Evolutionary conservation across 2,888 invertebrate species (phyloP).

Genomic region (Stramonita haemastoma): DNA sequence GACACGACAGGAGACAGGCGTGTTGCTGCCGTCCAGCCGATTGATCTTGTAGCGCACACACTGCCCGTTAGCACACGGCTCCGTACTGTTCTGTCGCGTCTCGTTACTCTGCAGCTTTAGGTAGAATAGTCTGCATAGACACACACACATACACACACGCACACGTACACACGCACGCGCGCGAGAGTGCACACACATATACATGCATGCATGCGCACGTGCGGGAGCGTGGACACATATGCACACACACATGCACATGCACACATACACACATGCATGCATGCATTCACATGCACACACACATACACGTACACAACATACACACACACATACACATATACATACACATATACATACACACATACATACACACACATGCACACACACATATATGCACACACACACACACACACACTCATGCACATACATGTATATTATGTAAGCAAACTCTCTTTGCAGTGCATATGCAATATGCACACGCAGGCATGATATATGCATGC

Average conservation of each 20-base stretch:
- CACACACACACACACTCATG: slow-evolving; percentile 10
- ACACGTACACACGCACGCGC: neutral
- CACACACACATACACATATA: neutral
- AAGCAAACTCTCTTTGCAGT: too few relatives aligned
- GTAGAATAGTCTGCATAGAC: slow-evolving; percentile 28
- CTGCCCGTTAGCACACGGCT: slow-evolving; percentile 16
- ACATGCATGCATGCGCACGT: too few relatives aligned
- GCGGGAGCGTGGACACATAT: too few relatives aligned
- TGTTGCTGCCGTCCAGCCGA: slow-evolving; percentile 18
- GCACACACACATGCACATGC: slow-evolving; percentile 17
- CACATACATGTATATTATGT: too few relatives aligned
- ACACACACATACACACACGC: neutral
- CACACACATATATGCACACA: slow-evolving; percentile 1
- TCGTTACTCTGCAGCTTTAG: slow-evolving; percentile 21
- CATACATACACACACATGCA: neutral
- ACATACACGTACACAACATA: slow-evolving; percentile 7
- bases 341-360: neutral
- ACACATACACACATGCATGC: slow-evolving; percentile 17
- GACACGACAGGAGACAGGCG: neutral
- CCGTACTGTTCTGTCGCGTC: neutral
- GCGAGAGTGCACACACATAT: neutral
- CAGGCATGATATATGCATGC: too few relatives aligned
- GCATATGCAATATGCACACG: too few relatives aligned
- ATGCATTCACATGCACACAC: neutral
- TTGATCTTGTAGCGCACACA: slow-evolving; percentile 30